These are phyloP conservation scores for Cynaeus angustus DNA, from an alignment of 2,888 invertebrate genomes.

Conservation along the genomic window DNA sequence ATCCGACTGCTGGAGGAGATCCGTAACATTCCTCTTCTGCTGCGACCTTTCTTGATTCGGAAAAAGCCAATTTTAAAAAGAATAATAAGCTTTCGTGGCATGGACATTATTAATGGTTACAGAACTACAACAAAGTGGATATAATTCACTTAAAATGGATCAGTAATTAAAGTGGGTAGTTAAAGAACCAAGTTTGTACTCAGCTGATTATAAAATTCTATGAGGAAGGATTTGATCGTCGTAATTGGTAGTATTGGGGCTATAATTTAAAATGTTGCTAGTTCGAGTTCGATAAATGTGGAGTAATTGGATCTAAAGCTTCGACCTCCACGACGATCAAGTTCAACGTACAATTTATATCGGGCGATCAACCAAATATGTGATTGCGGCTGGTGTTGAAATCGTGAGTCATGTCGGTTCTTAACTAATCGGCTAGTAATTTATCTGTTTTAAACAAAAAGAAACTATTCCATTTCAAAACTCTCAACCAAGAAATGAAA, in stretches of 20 bases:
- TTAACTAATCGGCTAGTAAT: neutral
- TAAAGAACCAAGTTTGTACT: constrained; percentile 1
- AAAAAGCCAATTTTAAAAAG: neutral
- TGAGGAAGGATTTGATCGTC: constrained; percentile 7
- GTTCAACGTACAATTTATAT: neutral
- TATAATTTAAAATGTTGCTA: constrained; percentile 1
- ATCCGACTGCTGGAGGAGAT: constrained; percentile 10
- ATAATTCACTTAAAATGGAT: neutral
- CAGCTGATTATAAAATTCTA: neutral
- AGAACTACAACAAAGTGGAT: neutral
- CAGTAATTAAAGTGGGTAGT: too few relatives aligned
- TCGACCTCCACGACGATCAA: neutral
- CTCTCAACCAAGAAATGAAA: too few relatives aligned
- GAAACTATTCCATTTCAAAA: too few relatives aligned
- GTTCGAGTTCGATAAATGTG: neutral
- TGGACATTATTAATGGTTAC: too few relatives aligned
- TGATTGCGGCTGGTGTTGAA: too few relatives aligned
- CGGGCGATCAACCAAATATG: neutral
- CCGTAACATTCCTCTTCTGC: neutral
- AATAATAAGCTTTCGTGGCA: neutral
- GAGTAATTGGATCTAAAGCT: neutral
- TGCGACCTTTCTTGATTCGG: neutral
- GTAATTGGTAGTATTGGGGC: neutral
- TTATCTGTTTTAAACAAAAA: too few relatives aligned
- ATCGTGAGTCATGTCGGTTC: neutral